phyloP scores from a whole-genome alignment of 2,797 vertebrate genomes.

The Orestias chungarensis region DNA sequence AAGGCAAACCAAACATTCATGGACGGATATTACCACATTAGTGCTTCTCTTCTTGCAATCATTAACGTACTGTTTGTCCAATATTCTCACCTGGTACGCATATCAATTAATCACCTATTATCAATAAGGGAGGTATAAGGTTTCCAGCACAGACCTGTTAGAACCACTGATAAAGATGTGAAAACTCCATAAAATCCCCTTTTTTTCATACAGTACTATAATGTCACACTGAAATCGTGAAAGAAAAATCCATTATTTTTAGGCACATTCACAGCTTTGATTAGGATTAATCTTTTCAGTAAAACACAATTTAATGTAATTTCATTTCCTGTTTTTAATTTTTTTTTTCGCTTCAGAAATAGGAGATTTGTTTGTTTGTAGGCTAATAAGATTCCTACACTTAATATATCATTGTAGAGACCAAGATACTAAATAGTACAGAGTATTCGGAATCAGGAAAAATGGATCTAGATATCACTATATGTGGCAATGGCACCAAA shows the following conservation, averaged over 20 bases:
- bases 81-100: constrained; percentile 17
- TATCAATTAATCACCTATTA: constrained; percentile 24
- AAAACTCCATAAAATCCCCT: neutral
- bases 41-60: constrained; percentile 30
- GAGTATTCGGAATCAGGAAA: neutral
- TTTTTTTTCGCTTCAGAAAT: too few species aligned
- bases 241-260: neutral
- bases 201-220: neutral
- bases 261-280: neutral
- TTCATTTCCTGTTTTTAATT: too few species aligned
- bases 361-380: too few species aligned
- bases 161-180: neutral
- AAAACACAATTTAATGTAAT: neutral
- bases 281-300: too few species aligned
- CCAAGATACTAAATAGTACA: neutral
- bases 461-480: neutral
- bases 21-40: constrained; percentile 34
- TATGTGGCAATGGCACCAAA: neutral
- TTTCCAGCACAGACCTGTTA: neutral
- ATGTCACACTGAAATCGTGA: neutral
- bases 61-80: constrained; percentile 47
- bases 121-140: neutral
- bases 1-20: constrained; percentile 54
- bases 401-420: neutral
- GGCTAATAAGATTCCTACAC: neutral